Evolutionary conservation across 2,113 vertebrate species (phyloP), one percentile per base, ranked within the genome.

Genomic region (Zosterops lateralis): DNA sequence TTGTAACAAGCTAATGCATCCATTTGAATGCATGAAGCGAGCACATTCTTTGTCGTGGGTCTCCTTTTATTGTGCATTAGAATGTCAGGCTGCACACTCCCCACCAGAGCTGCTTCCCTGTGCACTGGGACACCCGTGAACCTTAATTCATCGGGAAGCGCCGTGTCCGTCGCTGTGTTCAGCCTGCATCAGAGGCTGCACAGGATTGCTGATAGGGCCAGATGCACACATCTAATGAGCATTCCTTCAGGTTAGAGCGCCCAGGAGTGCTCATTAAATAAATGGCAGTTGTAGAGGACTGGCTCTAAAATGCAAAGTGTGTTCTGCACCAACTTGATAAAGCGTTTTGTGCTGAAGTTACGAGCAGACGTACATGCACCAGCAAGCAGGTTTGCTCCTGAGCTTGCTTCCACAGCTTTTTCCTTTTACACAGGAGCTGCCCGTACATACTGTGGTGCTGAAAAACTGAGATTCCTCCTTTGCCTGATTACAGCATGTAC

Each of bases 211-310:
- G 96, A 97, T 86, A 83, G 97, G 90, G 96, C 94, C 96, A 95
- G 96, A 96, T 95, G 93, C 96, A 94, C 96, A 82, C 84, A 93
- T 90, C 96, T 98, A 97, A 97, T 95, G 94, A 98, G 96, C 92
- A 44, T 93, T 96, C 94, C 91, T 96, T 97, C 96, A 96, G 87
- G 94, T 97, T 97, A 96, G 92, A 96, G 96, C 20, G 29, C 98
- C 97, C 97, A 96, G 94, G 97, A 97, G 98, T 96, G 85, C 96
- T 97, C 97, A 96, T 97, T 98, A 97, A 97, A 94, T 97, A 95
- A 97, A 95, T 97, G 95, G 97, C 82, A 60, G 65, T 65, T 47
- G 92, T 91, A 89, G 95, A 96, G 91, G 92, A 93, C 93, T 76
- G 82, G 73, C 72, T 87, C 77, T 84, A 58, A 94, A 96, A 96